phyloP scores from a whole-genome alignment of 2,797 vertebrate genomes.

The Mus caroli region DNA sequence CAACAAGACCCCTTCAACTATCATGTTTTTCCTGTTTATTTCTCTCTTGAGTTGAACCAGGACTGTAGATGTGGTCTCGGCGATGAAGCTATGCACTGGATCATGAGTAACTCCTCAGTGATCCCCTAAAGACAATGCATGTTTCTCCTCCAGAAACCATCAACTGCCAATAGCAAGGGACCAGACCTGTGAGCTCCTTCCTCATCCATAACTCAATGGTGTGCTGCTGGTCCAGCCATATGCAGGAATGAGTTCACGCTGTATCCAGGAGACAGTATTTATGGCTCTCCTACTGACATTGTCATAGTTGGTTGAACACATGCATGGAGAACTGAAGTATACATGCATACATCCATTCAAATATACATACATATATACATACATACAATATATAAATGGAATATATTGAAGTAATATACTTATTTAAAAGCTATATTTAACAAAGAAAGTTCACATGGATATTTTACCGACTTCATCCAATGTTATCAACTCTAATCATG shows the following conservation, averaged over 20 bases:
- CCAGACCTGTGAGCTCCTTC: not conserved
- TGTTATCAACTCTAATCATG: not conserved
- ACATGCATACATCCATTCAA: not conserved
- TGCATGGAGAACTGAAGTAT: not conserved
- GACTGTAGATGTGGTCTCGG: not conserved
- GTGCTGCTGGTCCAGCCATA: not conserved
- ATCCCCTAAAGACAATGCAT: not conserved
- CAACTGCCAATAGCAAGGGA: not conserved
- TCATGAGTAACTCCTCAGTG: too few species aligned
- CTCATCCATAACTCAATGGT: not conserved
- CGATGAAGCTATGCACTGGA: not conserved
- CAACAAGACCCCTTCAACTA: not conserved
- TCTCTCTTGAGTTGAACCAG: not conserved
- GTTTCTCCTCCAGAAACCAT: not conserved
- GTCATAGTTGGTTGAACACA: not conserved
- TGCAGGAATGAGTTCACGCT: not conserved
- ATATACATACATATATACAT: not conserved
- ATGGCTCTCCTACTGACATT: not conserved
- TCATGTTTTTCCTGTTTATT: not conserved
- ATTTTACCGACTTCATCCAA: not conserved
- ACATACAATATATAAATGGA: not conserved
- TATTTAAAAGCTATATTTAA: not conserved
- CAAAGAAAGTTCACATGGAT: not conserved
- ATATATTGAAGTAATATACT: conserved; percentile 22
- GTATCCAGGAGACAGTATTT: not conserved